Evolutionary conservation across 2,888 invertebrate species (phyloP).

Genomic region (Sesia apiformis): DNA sequence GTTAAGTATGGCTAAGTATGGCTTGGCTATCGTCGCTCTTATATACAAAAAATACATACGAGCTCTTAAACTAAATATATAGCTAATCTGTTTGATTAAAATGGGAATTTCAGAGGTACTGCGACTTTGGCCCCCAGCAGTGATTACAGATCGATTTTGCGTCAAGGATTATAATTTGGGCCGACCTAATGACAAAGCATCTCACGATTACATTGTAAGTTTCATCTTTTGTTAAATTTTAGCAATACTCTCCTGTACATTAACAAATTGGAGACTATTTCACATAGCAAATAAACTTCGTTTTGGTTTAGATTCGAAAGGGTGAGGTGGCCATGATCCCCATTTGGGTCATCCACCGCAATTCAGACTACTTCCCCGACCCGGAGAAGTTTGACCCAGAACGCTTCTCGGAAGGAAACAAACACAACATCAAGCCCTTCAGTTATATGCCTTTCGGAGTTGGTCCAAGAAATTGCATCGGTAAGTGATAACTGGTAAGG

Average conservation of each 20-base stretch:
- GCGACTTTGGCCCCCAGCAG: conserved; percentile 58
- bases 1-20: too few species aligned
- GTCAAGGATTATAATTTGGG: conserved; percentile 61
- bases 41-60: too few species aligned
- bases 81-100: too few species aligned
- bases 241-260: too few species aligned
- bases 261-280: too few species aligned
- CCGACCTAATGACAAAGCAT: conserved; percentile 30
- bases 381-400: conserved; percentile 42
- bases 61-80: too few species aligned
- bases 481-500: conserved; percentile 15
- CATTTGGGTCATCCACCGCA: conserved; percentile 32
- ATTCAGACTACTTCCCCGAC: conserved; percentile 31
- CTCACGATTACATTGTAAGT: conserved; percentile 41
- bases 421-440: conserved; percentile 24
- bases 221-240: too few species aligned
- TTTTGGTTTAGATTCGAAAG: conserved; percentile 29
- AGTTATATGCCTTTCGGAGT: conserved; percentile 37
- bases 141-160: conserved; percentile 58
- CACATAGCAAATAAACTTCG: not conserved
- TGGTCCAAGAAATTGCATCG: conserved; percentile 45
- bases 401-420: conserved; percentile 35
- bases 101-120: conserved; percentile 38
- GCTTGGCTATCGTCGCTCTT: too few species aligned
- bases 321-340: conserved; percentile 46